These are phyloP conservation scores for Limanda limanda DNA, from an alignment of 2,113 vertebrate genomes.

Conservation along the genomic window DNA sequence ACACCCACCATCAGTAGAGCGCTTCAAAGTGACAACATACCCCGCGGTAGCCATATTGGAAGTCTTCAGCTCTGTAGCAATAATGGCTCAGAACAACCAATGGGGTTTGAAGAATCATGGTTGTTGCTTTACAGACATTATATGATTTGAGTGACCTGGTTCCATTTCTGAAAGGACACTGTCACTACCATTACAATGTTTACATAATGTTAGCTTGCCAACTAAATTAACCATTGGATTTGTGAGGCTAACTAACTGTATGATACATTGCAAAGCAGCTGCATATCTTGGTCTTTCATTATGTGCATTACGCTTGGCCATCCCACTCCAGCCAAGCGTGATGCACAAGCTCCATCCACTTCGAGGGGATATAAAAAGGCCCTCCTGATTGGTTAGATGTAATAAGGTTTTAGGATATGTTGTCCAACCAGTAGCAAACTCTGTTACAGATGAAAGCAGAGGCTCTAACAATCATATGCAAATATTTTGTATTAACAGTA, in stretches of 20 bases:
- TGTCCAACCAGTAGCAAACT: not conserved
- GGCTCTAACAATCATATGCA: not conserved
- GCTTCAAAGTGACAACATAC: conserved; percentile 2
- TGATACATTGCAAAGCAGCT: not conserved
- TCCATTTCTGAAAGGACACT: conserved; percentile 19
- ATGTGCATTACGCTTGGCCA: no score
- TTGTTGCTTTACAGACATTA: not conserved
- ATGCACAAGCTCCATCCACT: not conserved
- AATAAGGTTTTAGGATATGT: not conserved
- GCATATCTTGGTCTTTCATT: not conserved
- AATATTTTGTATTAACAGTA: not conserved
- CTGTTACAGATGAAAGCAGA: not conserved
- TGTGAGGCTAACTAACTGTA: not conserved
- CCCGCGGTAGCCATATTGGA: conserved; percentile 24
- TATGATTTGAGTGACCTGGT: conserved; percentile 2
- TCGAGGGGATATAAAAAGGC: not conserved
- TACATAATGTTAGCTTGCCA: conserved; percentile 2
- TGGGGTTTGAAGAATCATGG: not conserved
- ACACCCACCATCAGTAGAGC: conserved; percentile 56
- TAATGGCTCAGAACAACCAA: conserved; percentile 4
- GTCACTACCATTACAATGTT: conserved; percentile 1
- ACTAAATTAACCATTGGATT: conserved; percentile 7
- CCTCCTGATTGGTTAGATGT: not conserved
- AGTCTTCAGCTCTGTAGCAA: not conserved
- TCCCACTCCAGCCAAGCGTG: not conserved